Conservation (phyloP, 2,888 invertebrate genomes). For the Hypomecis atomaria region DNA sequence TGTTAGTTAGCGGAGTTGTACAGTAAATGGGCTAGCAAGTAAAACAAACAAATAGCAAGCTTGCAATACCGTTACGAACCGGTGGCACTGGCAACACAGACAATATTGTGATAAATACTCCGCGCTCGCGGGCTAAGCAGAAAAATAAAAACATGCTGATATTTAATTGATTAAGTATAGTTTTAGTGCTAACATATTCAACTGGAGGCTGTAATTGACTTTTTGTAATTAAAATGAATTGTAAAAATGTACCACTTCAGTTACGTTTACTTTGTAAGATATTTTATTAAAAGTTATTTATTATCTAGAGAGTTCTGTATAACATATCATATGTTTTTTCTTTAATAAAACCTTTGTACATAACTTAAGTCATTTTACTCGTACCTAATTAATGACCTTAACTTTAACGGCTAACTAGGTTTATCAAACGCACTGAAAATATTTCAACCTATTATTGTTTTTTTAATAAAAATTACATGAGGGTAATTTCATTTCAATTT, state of each 20-base stretch:
- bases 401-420: too few species aligned
- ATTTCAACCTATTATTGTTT: too few species aligned
- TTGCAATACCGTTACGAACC: conserved; percentile 14
- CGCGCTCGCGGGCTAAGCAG: conserved; percentile 12
- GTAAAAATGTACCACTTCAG: conserved; percentile 8
- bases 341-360: background rate
- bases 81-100: conserved; percentile 46
- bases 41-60: conserved; percentile 57
- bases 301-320: background rate
- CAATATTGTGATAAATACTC: conserved; percentile 34
- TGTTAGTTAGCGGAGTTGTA: conserved; percentile 51
- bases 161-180: conserved; percentile 30
- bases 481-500: too few species aligned
- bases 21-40: conserved; percentile 60
- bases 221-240: conserved; percentile 14
- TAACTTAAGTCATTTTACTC: too few species aligned
- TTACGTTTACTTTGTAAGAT: conserved; percentile 8
- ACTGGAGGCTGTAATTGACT: conserved; percentile 17
- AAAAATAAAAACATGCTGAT: conserved; percentile 23
- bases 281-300: conserved; percentile 1
- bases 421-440: too few species aligned
- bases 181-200: conserved; percentile 21
- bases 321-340: too few species aligned
- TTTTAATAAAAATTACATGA: too few species aligned
- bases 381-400: too few species aligned